Evolutionary conservation across 2,888 invertebrate species (phyloP).

Genomic region (Latrodectus hesperus): DNA sequence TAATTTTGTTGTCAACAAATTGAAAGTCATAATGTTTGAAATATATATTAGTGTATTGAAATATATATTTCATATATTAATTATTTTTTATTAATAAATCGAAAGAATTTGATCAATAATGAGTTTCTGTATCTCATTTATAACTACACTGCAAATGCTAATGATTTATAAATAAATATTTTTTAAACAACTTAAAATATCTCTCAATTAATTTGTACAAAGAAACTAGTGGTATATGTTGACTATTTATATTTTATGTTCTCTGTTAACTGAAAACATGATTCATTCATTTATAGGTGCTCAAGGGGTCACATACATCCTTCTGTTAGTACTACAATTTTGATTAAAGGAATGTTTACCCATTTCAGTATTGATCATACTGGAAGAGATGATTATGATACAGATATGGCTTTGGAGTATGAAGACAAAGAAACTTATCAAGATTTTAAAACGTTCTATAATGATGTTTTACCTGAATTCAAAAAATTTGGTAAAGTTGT

Average conservation of each 20-base stretch:
- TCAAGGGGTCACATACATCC: constrained; percentile 83
- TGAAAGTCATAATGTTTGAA: too few species aligned
- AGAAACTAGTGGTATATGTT: too few species aligned
- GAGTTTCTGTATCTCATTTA: too few species aligned
- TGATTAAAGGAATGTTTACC: constrained; percentile 87
- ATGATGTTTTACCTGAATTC: constrained; percentile 89
- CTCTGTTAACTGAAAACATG: neutral
- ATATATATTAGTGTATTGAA: too few species aligned
- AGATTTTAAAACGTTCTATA: constrained; percentile 88
- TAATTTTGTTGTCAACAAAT: too few species aligned
- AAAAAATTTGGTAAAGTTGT: constrained; percentile 77
- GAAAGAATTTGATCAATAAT: too few species aligned
- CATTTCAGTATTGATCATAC: constrained; percentile 87
- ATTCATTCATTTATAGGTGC: constrained; percentile 77
- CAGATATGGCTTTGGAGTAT: constrained; percentile 87
- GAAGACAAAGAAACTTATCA: constrained; percentile 86
- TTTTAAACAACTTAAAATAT: constrained; percentile 12
- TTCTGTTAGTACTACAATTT: constrained; percentile 83
- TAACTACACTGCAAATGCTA: too few species aligned
- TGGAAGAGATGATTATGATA: constrained; percentile 85
- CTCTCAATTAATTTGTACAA: neutral
- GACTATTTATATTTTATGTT: neutral
- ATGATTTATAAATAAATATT: too few species aligned
- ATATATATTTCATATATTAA: too few species aligned
- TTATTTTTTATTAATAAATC: too few species aligned